These are phyloP conservation scores for Meliscaeva auricollis DNA, from an alignment of 2,888 invertebrate genomes.

Conservation along the genomic window DNA sequence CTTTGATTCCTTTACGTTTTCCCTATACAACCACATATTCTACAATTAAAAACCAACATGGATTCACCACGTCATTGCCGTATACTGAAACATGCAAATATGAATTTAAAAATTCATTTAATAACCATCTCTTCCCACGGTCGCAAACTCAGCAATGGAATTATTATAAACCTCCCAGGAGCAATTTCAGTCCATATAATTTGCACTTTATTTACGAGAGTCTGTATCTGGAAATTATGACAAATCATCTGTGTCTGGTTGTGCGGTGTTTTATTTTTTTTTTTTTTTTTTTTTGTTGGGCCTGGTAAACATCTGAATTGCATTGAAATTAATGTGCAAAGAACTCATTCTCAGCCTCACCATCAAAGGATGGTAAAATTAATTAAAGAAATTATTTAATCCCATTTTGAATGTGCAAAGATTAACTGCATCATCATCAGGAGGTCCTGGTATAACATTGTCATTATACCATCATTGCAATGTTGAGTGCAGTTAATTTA, in stretches of 20 bases:
- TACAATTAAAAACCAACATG: too few species aligned
- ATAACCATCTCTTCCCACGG: slow-evolving; percentile 22
- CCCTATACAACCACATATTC: too few species aligned
- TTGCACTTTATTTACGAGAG: neutral
- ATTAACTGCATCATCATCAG: slow-evolving; percentile 40
- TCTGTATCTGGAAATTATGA: neutral
- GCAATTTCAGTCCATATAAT: neutral
- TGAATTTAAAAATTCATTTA: too few species aligned
- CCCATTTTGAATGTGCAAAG: slow-evolving; percentile 28
- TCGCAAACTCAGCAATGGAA: neutral
- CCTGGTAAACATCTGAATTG: slow-evolving; percentile 6
- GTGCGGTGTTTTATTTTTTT: too few species aligned
- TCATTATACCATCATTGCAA: neutral
- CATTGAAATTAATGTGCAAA: slow-evolving; percentile 11
- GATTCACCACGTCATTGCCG: too few species aligned
- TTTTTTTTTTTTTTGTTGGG: neutral
- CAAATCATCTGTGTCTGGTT: slow-evolving; percentile 4
- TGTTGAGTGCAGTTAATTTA: slow-evolving; percentile 12
- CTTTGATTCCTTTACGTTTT: too few species aligned
- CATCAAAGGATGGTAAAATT: slow-evolving; percentile 6
- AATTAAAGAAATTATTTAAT: slow-evolving; percentile 52
- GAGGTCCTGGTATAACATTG: neutral
- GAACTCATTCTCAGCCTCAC: neutral
- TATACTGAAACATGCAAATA: too few species aligned
- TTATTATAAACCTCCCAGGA: slow-evolving; percentile 7